Percentiles rank a stretch among this genome's conserved stretches.
phyloP scores from a whole-genome alignment of 2,888 invertebrate genomes.

The Drosophila cognata region DNA sequence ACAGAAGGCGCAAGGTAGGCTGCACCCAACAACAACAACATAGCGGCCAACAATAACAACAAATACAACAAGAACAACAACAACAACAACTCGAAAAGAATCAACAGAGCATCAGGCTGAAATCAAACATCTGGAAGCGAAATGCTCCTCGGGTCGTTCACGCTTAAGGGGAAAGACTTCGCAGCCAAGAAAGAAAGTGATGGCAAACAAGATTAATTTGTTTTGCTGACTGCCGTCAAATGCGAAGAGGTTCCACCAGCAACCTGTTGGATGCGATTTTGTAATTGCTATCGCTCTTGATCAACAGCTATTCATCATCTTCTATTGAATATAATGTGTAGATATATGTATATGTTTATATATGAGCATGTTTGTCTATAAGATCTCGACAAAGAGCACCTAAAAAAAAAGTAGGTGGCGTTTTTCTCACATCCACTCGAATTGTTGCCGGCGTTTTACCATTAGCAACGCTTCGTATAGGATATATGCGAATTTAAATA shows the following conservation, averaged over 20 bases:
- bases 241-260: constrained; percentile 46
- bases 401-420: constrained; percentile 65
- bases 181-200: constrained; percentile 64
- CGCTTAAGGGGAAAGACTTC: constrained; percentile 33
- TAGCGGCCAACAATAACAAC: neutral
- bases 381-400: constrained; percentile 19
- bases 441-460: constrained; percentile 69
- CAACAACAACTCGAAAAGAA: constrained; percentile 19
- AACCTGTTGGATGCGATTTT: constrained; percentile 70
- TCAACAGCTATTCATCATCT: constrained; percentile 62
- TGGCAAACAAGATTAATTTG: constrained; percentile 77
- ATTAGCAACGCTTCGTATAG: constrained; percentile 72
- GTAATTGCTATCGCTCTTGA: constrained; percentile 67
- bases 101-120: constrained; percentile 52
- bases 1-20: constrained; percentile 78
- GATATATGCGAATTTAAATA: constrained; percentile 80
- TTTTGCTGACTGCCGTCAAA: constrained; percentile 56
- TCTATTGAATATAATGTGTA: constrained; percentile 38
- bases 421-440: constrained; percentile 70
- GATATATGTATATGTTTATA: neutral
- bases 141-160: constrained; percentile 28
- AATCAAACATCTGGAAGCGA: constrained; percentile 77
- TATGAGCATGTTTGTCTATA: neutral
- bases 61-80: constrained; percentile 7
- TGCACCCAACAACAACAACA: constrained; percentile 36